Evolutionary conservation across 2,797 vertebrate species (phyloP).

Genomic region (Falco peregrinus): DNA sequence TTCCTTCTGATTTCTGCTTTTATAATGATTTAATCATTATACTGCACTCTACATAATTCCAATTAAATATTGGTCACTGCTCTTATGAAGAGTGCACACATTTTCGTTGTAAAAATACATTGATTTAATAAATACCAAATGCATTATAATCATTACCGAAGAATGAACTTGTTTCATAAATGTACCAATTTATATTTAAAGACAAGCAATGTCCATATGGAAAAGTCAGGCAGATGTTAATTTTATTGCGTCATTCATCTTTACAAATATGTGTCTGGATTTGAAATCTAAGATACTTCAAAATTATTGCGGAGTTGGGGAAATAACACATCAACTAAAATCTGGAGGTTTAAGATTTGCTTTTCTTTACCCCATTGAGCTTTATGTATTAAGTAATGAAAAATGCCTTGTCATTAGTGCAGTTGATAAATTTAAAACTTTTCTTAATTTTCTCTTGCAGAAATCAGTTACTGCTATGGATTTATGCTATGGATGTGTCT

Average conservation of each 20-base stretch:
- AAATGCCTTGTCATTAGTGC: constrained; percentile 63
- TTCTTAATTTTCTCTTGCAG: constrained; percentile 57
- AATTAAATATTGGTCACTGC: background rate
- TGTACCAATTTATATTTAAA: background rate
- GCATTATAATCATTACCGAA: background rate
- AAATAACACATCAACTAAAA: constrained; percentile 54
- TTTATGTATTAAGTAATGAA: constrained; percentile 52
- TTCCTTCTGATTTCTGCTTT: background rate
- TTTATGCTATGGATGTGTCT: constrained; percentile 49
- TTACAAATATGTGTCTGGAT: constrained; percentile 28
- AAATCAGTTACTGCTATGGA: constrained; percentile 37
- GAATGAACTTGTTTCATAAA: background rate
- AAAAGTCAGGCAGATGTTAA: constrained; percentile 16
- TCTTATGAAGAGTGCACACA: background rate
- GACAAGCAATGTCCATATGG: background rate
- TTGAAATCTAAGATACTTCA: constrained; percentile 55
- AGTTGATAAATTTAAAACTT: constrained; percentile 70
- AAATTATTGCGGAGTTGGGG: constrained; percentile 39
- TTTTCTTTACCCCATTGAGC: constrained; percentile 37
- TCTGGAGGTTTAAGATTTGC: constrained; percentile 46
- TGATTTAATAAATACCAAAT: background rate
- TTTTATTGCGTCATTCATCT: constrained; percentile 23
- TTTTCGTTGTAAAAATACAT: background rate
- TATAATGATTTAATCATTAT: background rate
- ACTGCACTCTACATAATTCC: background rate